Percentiles rank a stretch among this genome's conserved stretches.
These are phyloP conservation scores for Ancistrus triradiatus DNA, from an alignment of 2,113 vertebrate genomes.

Conservation along the genomic window DNA sequence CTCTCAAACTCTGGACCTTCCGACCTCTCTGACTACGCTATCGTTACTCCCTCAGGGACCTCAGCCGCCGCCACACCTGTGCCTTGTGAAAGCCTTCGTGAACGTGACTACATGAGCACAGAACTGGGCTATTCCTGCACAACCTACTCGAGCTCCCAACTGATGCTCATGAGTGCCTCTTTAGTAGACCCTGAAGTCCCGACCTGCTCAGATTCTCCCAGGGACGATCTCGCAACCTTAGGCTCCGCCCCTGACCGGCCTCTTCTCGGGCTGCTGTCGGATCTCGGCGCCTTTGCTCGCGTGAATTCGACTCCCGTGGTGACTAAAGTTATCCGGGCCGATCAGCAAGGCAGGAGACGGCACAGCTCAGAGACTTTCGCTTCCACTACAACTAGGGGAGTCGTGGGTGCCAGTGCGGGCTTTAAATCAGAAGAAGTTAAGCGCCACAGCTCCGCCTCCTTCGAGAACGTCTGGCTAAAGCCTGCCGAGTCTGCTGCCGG, in stretches of 20 bases:
- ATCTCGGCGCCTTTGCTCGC: slow-evolving; percentile 71
- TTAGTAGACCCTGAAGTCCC: slow-evolving; percentile 51
- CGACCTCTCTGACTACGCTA: slow-evolving; percentile 43
- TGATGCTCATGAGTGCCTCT: slow-evolving; percentile 55
- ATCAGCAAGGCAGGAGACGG: slow-evolving; percentile 74
- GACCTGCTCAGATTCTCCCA: slow-evolving; percentile 33
- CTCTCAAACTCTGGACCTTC: slow-evolving; percentile 29
- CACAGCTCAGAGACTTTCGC: slow-evolving; percentile 83
- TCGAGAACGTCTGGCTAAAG: slow-evolving; percentile 81
- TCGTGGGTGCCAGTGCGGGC: slow-evolving; percentile 37
- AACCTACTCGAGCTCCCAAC: slow-evolving; percentile 50
- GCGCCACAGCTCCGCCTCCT: slow-evolving; percentile 80
- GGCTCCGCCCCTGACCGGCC: slow-evolving; percentile 10
- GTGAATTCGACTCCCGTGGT: slow-evolving; percentile 69
- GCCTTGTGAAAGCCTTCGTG: slow-evolving; percentile 40
- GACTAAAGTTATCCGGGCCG: slow-evolving; percentile 80
- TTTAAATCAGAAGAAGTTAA: slow-evolving; percentile 67
- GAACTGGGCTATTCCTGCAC: slow-evolving; percentile 57
- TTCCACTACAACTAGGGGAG: slow-evolving; percentile 58
- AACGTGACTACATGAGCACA: slow-evolving; percentile 74
- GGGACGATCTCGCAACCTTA: slow-evolving; percentile 4
- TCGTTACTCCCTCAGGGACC: slow-evolving; percentile 14
- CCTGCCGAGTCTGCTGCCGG: slow-evolving; percentile 55
- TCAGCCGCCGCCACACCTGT: slow-evolving; percentile 14
- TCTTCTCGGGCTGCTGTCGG: slow-evolving; percentile 48